A percentile compares a stretch with the other conserved stretches of the same genome.
These are phyloP conservation scores for Leuctra nigra DNA, from an alignment of 2,888 invertebrate species.

Conservation along the genomic window DNA sequence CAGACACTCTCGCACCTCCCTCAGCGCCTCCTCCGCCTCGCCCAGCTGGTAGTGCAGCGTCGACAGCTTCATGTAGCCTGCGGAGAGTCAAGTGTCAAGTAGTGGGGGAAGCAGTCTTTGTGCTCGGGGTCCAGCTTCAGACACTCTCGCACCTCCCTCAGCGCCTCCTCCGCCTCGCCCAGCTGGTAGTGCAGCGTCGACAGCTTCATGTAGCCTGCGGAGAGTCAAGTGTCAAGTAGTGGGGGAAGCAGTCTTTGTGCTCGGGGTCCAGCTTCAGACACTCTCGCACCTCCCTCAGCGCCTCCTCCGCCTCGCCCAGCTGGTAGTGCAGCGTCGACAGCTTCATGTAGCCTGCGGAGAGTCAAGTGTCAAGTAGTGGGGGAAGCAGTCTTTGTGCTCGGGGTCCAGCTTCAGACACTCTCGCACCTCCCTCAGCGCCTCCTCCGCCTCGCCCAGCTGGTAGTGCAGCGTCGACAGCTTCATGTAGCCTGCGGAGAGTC, in stretches of 20 bases:
- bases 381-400: constrained; percentile 93
- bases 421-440: constrained; percentile 85
- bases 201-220: constrained; percentile 71
- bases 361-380: no score
- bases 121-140: constrained; percentile 96
- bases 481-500: constrained; percentile 64
- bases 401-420: constrained; percentile 97
- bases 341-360: constrained; percentile 66
- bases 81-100: no score
- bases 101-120: constrained; percentile 90
- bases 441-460: constrained; percentile 84
- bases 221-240: no score
- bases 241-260: constrained; percentile 90
- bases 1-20: constrained; percentile 92
- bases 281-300: constrained; percentile 89
- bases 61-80: constrained; percentile 74
- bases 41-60: constrained; percentile 82
- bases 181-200: constrained; percentile 79
- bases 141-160: constrained; percentile 93
- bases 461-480: constrained; percentile 83
- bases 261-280: constrained; percentile 97
- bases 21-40: constrained; percentile 83
- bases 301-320: constrained; percentile 85
- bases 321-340: constrained; percentile 82
- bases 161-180: constrained; percentile 85